Base-by-base conservation (phyloP, 2,113 vertebrate species). In the Burhinus oedicnemus region DNA sequence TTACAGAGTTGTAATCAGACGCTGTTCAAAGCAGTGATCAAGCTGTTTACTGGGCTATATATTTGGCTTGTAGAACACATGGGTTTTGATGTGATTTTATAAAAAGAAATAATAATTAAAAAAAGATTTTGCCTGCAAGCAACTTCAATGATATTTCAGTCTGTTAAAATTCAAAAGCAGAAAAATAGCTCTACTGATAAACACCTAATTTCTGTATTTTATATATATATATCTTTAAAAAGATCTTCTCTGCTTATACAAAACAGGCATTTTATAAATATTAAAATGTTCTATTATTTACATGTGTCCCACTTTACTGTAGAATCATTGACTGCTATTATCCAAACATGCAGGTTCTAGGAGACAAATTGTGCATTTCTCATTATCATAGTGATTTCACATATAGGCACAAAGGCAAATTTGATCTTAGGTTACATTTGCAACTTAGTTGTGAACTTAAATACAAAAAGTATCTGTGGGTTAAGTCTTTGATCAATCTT, bases 181-280 rank as follows among this genome's bases (percentile, higher is more conserved):
- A 93, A 97, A 90, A 93, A 94, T 14, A 90, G n/a, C 64, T 89
- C 60, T 88, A 92, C 57, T 84, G 76, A 94, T 95, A 96, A 95
- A 94, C 86, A 93, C 71, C 68, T 92, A 55, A 64, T 84, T 96
- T 95, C 42, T 93, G 79, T 87, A 87, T 89, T 97, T 90, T 75
- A 77, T 83, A 87, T 83, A 93, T 90, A 81, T 90, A 81, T 87
- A 2, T 45, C 34, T 95, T 92, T 6, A 4, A 91, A 87, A 94
- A 85, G 45, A 70, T 92, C 34, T 57, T 79, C 88, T 96, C 66
- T 95, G 95, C 83, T 95, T 84, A 79, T 75, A 94, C 30, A 95
- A 93, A 95, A 58, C 80, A 87, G 89, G 83, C 61, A 91, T 82
- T 95, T 95, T 45, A 95, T 96, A 97, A 97, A 97, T 97, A 97